Conservation (phyloP, 1,140 invertebrate genomes). For the Ceratoteleas bidentatus region DNA sequence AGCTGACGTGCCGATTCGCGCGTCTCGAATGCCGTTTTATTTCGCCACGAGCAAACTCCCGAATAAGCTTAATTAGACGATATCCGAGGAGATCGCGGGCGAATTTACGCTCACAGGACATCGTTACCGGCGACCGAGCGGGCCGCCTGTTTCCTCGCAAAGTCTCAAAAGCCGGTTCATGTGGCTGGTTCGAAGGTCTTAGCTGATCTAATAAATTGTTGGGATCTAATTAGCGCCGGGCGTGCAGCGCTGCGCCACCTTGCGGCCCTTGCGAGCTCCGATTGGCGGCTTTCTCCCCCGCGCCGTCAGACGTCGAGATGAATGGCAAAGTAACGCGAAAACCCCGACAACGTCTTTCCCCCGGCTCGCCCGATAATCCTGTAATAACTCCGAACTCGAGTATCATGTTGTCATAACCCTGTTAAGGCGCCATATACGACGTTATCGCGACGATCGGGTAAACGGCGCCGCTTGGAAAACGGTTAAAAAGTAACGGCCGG, state of each 20-base stretch:
- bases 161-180: constrained; percentile 50
- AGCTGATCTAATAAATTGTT: constrained; percentile 62
- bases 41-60: constrained; percentile 36
- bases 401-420: constrained; percentile 53
- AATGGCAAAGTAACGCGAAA: constrained; percentile 45
- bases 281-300: too few species aligned
- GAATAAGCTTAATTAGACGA: constrained; percentile 58
- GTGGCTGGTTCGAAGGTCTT: constrained; percentile 56
- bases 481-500: constrained; percentile 14
- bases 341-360: constrained; percentile 25
- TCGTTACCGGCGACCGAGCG: constrained; percentile 44
- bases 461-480: constrained; percentile 28
- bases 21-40: constrained; percentile 36
- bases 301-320: too few species aligned
- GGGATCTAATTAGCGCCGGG: constrained; percentile 59
- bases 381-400: constrained; percentile 58
- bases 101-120: constrained; percentile 46
- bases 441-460: constrained; percentile 40
- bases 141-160: constrained; percentile 50
- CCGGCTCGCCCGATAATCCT: constrained; percentile 41
- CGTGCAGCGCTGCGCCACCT: too few species aligned
- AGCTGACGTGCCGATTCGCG: constrained; percentile 17
- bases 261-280: too few species aligned
- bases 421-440: constrained; percentile 42
- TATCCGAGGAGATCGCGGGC: constrained; percentile 48